A percentile compares a stretch with the other conserved stretches of the same genome.
phyloP scores from a whole-genome alignment of 2,888 invertebrate species.

The Cephus rjabovi region DNA sequence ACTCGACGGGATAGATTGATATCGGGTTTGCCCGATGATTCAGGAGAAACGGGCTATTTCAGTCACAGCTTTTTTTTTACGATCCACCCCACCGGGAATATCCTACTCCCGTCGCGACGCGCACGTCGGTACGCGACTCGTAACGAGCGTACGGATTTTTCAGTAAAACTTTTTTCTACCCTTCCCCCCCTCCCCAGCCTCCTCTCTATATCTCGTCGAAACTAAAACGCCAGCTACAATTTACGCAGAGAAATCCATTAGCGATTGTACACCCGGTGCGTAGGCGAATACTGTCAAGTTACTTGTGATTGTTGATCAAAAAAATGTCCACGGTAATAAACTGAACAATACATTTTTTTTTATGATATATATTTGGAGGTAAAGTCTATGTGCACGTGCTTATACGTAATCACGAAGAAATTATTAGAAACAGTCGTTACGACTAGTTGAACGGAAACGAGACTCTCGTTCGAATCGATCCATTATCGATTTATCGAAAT shows the following conservation, averaged over 20 bases:
- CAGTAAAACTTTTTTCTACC: conserved; percentile 3
- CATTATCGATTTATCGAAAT: too few relatives aligned
- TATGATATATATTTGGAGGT: too few relatives aligned
- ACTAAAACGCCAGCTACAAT: background rate
- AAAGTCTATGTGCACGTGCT: too few relatives aligned
- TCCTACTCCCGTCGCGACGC: background rate
- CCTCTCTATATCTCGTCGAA: background rate
- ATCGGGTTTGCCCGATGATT: background rate
- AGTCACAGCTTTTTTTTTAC: conserved; percentile 2
- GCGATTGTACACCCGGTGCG: background rate
- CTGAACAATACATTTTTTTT: background rate
- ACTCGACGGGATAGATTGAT: conserved; percentile 1
- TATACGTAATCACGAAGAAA: conserved; percentile 8
- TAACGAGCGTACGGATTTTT: background rate
- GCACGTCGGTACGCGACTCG: conserved; percentile 1
- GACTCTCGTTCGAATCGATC: conserved; percentile 14
- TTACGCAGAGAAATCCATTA: background rate
- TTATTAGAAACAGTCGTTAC: conserved; percentile 20
- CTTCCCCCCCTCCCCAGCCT: background rate
- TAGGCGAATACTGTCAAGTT: background rate
- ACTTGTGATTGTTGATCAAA: background rate
- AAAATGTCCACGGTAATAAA: background rate
- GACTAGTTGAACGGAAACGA: conserved; percentile 23
- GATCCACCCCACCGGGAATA: background rate
- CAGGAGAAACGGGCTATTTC: background rate